phyloP scores from a whole-genome alignment of 2,797 vertebrate species.

The Meriones psammophilus region DNA sequence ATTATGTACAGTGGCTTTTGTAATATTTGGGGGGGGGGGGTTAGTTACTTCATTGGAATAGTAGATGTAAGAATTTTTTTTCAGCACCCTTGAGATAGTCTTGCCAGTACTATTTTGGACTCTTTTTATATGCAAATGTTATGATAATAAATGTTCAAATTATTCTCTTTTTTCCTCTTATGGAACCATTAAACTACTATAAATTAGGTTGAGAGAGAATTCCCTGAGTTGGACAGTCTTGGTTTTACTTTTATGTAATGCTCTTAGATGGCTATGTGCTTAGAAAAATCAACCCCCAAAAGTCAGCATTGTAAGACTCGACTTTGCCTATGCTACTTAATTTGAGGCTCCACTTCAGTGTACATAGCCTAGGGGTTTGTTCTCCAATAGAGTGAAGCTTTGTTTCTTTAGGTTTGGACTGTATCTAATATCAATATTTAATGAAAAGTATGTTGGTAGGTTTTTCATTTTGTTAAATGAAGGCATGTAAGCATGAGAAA shows the following conservation, averaged over 20 bases:
- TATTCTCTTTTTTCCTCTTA: not conserved
- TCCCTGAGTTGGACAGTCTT: not conserved
- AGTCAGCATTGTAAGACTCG: not conserved
- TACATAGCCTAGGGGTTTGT: not conserved
- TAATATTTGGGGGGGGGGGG: not conserved
- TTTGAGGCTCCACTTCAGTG: not conserved
- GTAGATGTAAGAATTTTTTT: slow-evolving; percentile 33
- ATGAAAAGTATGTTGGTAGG: not conserved
- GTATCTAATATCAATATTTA: not conserved
- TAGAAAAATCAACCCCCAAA: not conserved
- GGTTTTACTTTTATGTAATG: not conserved
- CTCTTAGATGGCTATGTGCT: not conserved
- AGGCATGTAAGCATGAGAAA: not conserved
- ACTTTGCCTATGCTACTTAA: not conserved
- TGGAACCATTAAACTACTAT: not conserved
- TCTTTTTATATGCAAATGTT: not conserved
- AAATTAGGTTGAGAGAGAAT: not conserved
- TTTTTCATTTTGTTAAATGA: slow-evolving; percentile 27
- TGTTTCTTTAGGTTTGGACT: not conserved
- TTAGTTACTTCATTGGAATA: not conserved
- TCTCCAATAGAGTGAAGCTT: not conserved
- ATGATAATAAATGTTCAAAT: not conserved
- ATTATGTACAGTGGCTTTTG: not conserved
- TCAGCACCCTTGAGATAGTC: not conserved
- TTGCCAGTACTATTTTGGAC: not conserved